These are phyloP conservation scores for Dioctria rufipes DNA, from an alignment of 2,888 invertebrate genomes.

Conservation along the genomic window DNA sequence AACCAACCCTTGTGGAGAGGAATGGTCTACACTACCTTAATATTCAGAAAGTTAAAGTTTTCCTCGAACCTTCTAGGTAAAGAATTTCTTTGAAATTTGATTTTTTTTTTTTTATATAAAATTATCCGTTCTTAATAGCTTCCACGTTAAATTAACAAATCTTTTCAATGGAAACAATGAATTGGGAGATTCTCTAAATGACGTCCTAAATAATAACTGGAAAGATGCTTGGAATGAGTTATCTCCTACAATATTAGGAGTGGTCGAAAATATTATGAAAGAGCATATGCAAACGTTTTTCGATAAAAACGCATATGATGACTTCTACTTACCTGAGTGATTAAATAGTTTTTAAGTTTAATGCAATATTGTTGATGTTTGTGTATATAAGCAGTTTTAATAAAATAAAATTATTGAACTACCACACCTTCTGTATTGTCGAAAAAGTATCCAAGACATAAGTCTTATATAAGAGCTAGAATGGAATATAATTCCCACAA, in stretches of 20 bases:
- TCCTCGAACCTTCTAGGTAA: slow-evolving; percentile 56
- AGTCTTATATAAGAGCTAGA: too few species aligned
- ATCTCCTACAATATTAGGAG: slow-evolving; percentile 42
- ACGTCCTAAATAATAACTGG: slow-evolving; percentile 72
- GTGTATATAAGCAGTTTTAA: too few species aligned
- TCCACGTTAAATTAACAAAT: slow-evolving; percentile 66
- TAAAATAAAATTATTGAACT: too few species aligned
- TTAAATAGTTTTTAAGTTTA: not conserved
- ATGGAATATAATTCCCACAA: too few species aligned
- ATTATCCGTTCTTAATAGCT: slow-evolving; percentile 28
- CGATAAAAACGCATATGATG: slow-evolving; percentile 34
- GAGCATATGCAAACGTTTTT: slow-evolving; percentile 63
- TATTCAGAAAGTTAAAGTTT: slow-evolving; percentile 55
- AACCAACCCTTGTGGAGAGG: slow-evolving; percentile 52
- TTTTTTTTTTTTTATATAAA: not conserved
- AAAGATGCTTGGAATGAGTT: slow-evolving; percentile 65
- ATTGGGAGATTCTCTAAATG: slow-evolving; percentile 71
- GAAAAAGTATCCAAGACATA: too few species aligned
- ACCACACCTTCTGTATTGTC: too few species aligned
- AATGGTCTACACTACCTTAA: slow-evolving; percentile 58
- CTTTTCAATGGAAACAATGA: slow-evolving; percentile 71
- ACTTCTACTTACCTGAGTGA: slow-evolving; percentile 11
- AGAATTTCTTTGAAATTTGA: not conserved
- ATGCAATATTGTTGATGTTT: not conserved
- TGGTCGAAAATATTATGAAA: not conserved